These are phyloP conservation scores for Ametastegia equiseti DNA, from an alignment of 2,888 invertebrate genomes.

Conservation along the genomic window DNA sequence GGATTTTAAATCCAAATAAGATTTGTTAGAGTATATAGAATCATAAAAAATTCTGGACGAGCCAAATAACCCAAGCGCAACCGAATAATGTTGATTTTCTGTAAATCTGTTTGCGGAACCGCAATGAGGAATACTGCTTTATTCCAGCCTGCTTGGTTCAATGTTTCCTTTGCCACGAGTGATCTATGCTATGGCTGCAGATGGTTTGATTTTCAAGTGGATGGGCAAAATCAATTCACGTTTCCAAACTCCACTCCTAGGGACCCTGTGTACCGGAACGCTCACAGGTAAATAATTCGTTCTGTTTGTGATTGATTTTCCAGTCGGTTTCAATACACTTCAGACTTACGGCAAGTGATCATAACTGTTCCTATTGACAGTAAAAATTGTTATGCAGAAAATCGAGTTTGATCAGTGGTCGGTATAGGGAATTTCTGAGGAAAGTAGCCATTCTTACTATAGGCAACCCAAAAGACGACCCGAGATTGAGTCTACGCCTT, in stretches of 20 bases:
- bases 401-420: neutral
- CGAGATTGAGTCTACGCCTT: too few species aligned
- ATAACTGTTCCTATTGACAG: neutral
- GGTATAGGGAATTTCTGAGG: neutral
- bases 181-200: conserved; percentile 92
- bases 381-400: neutral
- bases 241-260: conserved; percentile 86
- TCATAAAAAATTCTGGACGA: too few species aligned
- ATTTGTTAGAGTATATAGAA: too few species aligned
- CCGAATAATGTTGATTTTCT: too few species aligned
- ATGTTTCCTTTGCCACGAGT: conserved; percentile 90
- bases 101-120: too few species aligned
- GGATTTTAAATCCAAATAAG: too few species aligned
- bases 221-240: conserved; percentile 84
- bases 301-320: neutral
- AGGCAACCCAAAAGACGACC: too few species aligned
- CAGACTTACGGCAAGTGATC: neutral
- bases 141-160: conserved; percentile 85
- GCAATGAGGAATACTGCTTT: conserved; percentile 44
- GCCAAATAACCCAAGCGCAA: too few species aligned
- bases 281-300: conserved; percentile 79
- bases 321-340: neutral
- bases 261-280: conserved; percentile 84
- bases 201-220: conserved; percentile 87
- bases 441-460: neutral